Evolutionary conservation across 2,797 vertebrate species (phyloP).

Genomic region (Lepidocolaptes lacrymiger): DNA sequence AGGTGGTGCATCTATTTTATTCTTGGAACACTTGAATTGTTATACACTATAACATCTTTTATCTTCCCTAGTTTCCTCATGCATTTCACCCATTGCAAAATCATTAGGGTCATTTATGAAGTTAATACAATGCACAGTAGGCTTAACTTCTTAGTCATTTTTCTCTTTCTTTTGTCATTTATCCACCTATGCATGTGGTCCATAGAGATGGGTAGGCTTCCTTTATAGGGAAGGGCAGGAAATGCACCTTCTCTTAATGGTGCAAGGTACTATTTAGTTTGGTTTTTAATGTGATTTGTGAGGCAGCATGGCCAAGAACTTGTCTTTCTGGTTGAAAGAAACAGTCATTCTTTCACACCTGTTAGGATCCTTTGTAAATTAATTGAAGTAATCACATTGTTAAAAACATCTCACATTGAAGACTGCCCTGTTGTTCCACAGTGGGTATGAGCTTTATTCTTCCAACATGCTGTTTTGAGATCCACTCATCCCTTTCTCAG

Average conservation of each 20-base stretch:
- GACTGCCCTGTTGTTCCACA: neutral
- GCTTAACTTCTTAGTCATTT: neutral
- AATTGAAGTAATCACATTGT: neutral
- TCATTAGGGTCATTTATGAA: neutral
- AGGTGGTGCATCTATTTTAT: neutral
- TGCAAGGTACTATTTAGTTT: neutral
- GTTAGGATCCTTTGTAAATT: neutral
- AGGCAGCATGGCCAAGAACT: neutral
- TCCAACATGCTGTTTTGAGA: neutral
- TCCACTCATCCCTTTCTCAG: neutral
- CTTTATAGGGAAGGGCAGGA: neutral
- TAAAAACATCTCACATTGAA: neutral
- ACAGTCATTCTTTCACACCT: neutral
- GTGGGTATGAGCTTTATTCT: neutral
- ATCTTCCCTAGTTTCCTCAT: neutral
- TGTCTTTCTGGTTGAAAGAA: neutral
- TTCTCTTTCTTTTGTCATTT: neutral
- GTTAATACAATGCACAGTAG: neutral
- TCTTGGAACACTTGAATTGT: neutral
- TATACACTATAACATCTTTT: neutral
- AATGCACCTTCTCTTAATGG: neutral
- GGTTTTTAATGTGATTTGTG: neutral
- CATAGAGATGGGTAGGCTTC: neutral
- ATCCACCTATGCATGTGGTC: neutral
- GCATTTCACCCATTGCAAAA: neutral